A percentile compares a stretch with the other conserved stretches of the same genome.
phyloP scores from a whole-genome alignment of 30 jellyfish, hydroid and myxozoan genomes.

The Aurelia coerulea region DNA sequence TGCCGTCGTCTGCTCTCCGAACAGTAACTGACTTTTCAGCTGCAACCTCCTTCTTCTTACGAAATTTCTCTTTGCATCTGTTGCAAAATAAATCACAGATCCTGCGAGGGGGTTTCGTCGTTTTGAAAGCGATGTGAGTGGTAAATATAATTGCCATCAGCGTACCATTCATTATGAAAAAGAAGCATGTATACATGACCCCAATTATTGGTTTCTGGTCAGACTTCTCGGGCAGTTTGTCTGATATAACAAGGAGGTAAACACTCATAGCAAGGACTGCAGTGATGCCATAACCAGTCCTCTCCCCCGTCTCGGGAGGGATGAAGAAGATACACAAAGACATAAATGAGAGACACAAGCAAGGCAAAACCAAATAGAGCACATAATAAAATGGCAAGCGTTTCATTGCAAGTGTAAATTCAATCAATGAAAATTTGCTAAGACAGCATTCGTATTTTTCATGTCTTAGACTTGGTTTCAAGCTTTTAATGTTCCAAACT shows the following conservation, averaged over 20 bases:
- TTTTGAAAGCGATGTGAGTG: constrained; percentile 42
- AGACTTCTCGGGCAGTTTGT: constrained; percentile 75
- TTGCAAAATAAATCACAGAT: constrained; percentile 33
- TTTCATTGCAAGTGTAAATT: constrained; percentile 16
- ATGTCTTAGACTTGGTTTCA: constrained; percentile 3
- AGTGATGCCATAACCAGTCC: constrained; percentile 72
- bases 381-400: constrained; percentile 65
- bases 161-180: constrained; percentile 43
- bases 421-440: constrained; percentile 54
- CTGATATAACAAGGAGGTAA: constrained; percentile 66
- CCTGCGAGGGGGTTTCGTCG: constrained; percentile 53
- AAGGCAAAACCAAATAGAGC: constrained; percentile 73
- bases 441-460: constrained; percentile 52
- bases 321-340: constrained; percentile 60
- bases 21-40: no score
- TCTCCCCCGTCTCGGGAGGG: constrained; percentile 77
- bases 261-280: constrained; percentile 76
- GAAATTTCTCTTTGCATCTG: constrained; percentile 8
- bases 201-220: constrained; percentile 73
- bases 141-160: constrained; percentile 52
- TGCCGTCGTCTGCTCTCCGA: not conserved
- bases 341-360: constrained; percentile 35
- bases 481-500: constrained; percentile 22
- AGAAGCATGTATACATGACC: constrained; percentile 39
- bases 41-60: constrained; percentile 1